Evolutionary conservation across 2,888 invertebrate species (phyloP), one percentile per base, ranked within the genome.

Genomic region (Pterostichus niger): DNA sequence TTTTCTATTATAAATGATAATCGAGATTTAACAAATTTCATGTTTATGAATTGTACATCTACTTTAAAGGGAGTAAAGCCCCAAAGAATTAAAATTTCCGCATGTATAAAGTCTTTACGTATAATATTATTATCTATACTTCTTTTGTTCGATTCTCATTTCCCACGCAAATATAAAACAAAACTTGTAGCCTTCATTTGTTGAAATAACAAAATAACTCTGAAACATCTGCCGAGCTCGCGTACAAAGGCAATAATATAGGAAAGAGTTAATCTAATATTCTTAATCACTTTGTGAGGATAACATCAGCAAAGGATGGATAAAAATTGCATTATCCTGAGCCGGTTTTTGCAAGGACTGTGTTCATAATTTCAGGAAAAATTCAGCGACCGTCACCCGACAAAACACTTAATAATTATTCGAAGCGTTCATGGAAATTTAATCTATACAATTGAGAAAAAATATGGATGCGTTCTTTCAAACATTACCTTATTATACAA

Each of bases 331-430:
- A 71, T 71, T 71, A 71, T 71, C 68, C 68, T 71, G 24, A 17
- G 15, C 17, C 44, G 5, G 44, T 71, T 71, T 71, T 71, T 40
- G 46, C 44, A 44, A 44, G 44, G 17, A 54, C 54, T 54, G 13
- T 3, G 54, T 15, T 54, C 15, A 54, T 54, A 54, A 54, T 54
- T 54, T 54, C 54, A 54, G 56, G 68, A 71, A 71, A 71, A 71
- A 71, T 71, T 71, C 68, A 44, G 44, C 40, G 44, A 15, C 44
- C 68, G 68, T 17, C 68, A 17, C 40, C 15, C 40, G 17, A 40
- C 68, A 71, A 44, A 71, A 71, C 68, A 71, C 68, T 71, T 71
- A 71, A 71, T 71, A 71, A 71, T 71, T 71, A 71, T 71, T 71
- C 68, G 40, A 40, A 71, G 64, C 68, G 33, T 49, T 33, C 64